Evolutionary conservation across 2,797 vertebrate species (phyloP).

Genomic region (Neomorphus geoffroyi): DNA sequence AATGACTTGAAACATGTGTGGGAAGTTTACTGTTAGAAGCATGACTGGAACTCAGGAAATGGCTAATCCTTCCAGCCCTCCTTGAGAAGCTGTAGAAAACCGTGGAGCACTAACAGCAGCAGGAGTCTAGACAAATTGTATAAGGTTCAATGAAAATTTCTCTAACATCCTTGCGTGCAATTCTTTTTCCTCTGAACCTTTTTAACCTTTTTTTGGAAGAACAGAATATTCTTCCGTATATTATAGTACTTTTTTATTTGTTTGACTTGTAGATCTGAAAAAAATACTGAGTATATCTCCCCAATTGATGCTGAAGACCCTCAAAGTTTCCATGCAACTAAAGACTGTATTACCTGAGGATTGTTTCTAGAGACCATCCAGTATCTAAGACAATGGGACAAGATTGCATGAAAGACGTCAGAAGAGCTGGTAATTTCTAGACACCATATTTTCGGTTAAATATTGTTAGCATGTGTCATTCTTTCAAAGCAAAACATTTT

Average conservation of each 20-base stretch:
- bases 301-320: background rate
- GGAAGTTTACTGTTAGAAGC: background rate
- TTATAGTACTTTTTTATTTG: background rate
- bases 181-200: background rate
- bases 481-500: background rate
- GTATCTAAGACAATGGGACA: background rate
- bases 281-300: background rate
- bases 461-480: background rate
- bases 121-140: background rate
- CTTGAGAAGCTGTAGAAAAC: background rate
- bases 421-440: background rate
- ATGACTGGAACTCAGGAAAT: background rate
- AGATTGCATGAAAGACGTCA: background rate
- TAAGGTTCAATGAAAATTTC: background rate
- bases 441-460: background rate
- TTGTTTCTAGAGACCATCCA: background rate
- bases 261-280: background rate
- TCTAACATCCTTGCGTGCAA: background rate
- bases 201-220: background rate
- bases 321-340: background rate
- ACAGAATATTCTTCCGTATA: background rate
- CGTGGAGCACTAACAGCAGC: background rate
- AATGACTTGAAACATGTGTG: background rate
- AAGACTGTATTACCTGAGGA: background rate
- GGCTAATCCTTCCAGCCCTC: background rate